Evolutionary conservation across 2,888 invertebrate species (phyloP), one percentile per base, ranked within the genome.

Genomic region (Labia minor): DNA sequence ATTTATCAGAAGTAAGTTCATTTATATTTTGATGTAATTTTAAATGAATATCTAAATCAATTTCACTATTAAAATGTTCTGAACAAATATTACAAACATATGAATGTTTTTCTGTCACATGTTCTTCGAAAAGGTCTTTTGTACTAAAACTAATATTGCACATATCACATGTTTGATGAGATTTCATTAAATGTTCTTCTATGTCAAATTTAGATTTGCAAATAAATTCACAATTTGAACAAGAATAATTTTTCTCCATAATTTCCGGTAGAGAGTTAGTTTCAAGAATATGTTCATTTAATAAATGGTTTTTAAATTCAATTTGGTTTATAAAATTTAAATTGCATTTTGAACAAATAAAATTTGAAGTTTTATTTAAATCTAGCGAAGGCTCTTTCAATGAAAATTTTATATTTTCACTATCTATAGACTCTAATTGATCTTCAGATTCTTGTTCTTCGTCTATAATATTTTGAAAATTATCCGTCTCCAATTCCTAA

Each of bases 331-430:
- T 62, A 63, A 71, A 71, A 6, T 33, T 61, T 26, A 65, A 26
- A 65, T 67, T 19, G 63, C 72, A 72, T 20, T 67, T 66, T 1
- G 68, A 65, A 65, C 72, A 72, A 21, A 69, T 67, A 26, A 26
- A 26, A 26, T 8, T 26, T 26, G 3, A 6, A 26, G 8, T 26
- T 6, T 14, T 63, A 65, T 63, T 62, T 63, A 14, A 61, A 19
- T 66, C 63, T 65, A 11, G 11, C 18, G n/a, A 8, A 26, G 3
- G 26, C 33, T 67, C 66, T 65, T 14, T 16, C 20, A 62, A 11
- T 61, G 19, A 62, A 19, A 18, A 6, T 26, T 6, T 26, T 26
- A 26, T 8, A 62, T 66, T 67, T n/a, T 62, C 49, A 11, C 33
- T 65, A 33, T 65, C 20, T 16, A 66, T 63, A 20, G 63, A 65